Evolutionary conservation across 2,797 vertebrate genomes (phyloP).

Genomic region (Coracias cyanogaster): DNA sequence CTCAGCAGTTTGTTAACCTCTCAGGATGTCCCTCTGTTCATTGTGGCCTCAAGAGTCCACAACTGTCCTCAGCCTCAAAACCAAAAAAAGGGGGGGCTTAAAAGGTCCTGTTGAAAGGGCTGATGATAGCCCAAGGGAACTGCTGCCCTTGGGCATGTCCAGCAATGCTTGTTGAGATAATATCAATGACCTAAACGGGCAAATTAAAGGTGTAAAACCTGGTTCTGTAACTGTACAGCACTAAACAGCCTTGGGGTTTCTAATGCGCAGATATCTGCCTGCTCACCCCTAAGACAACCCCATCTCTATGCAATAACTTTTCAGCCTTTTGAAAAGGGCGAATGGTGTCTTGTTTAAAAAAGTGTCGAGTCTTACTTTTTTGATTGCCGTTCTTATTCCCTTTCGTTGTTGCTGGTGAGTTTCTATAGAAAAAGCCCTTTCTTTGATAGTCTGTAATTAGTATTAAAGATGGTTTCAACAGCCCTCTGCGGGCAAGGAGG

Average conservation of each 20-base stretch:
- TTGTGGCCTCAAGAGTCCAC: neutral
- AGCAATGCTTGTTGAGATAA: neutral
- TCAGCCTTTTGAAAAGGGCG: neutral
- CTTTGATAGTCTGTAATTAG: neutral
- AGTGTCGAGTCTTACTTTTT: neutral
- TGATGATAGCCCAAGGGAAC: neutral
- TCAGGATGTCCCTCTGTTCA: neutral
- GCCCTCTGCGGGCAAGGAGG: neutral
- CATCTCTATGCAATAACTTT: neutral
- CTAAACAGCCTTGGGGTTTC: neutral
- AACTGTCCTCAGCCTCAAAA: neutral
- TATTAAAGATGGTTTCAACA: neutral
- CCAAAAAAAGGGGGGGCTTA: neutral
- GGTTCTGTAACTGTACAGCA: neutral
- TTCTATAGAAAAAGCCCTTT: neutral
- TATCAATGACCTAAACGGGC: neutral
- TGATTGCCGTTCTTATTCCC: neutral
- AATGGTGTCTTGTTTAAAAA: neutral
- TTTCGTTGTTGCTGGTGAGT: neutral
- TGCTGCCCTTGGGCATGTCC: neutral
- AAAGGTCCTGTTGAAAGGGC: neutral
- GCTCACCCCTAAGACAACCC: neutral
- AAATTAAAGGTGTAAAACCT: neutral
- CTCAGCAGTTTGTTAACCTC: conserved; percentile 17
- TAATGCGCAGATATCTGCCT: neutral